phyloP scores from a whole-genome alignment of 2,113 vertebrate species.

The Xiphophorus couchianus region DNA sequence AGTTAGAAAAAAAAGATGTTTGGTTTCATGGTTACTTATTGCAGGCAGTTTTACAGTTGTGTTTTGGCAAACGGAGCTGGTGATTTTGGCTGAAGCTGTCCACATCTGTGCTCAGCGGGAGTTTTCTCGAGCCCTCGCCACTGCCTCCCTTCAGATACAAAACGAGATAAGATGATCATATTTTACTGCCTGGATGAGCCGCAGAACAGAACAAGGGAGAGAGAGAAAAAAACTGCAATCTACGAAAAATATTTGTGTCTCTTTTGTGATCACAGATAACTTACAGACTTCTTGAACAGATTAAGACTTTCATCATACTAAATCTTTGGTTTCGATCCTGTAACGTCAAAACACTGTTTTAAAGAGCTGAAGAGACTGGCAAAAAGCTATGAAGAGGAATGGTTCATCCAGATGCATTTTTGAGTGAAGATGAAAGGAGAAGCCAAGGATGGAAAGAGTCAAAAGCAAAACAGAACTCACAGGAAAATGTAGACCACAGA shows the following conservation, averaged over 20 bases:
- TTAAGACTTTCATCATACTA: conserved; percentile 62
- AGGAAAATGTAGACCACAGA: conserved; percentile 72
- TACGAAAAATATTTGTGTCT: conserved; percentile 26
- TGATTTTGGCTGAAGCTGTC: conserved; percentile 53
- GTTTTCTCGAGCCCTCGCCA: conserved; percentile 33
- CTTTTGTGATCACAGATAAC: conserved; percentile 42
- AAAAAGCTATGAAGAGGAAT: conserved; percentile 50
- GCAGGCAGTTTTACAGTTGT: conserved; percentile 63
- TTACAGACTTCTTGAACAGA: conserved; percentile 68
- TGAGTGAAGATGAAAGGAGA: conserved; percentile 72
- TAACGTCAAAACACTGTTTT: conserved; percentile 62
- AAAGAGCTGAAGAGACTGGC: conserved; percentile 64
- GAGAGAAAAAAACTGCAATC: conserved; percentile 1
- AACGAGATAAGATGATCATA: conserved; percentile 15
- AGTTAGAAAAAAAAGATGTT: conserved; percentile 69
- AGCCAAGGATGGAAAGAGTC: conserved; percentile 53
- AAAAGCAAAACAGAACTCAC: conserved; percentile 46
- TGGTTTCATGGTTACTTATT: conserved; percentile 75
- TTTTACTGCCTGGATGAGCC: conserved; percentile 32
- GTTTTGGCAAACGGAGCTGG: conserved; percentile 58
- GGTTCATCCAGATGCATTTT: conserved; percentile 75
- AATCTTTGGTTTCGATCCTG: conserved; percentile 51
- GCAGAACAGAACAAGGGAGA: conserved; percentile 2
- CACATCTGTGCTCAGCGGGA: conserved; percentile 66
- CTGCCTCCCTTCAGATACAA: conserved; percentile 30